Evolutionary conservation across 2,797 vertebrate species (phyloP), one percentile per base, ranked within the genome.

Genomic region (Capromys pilorides): DNA sequence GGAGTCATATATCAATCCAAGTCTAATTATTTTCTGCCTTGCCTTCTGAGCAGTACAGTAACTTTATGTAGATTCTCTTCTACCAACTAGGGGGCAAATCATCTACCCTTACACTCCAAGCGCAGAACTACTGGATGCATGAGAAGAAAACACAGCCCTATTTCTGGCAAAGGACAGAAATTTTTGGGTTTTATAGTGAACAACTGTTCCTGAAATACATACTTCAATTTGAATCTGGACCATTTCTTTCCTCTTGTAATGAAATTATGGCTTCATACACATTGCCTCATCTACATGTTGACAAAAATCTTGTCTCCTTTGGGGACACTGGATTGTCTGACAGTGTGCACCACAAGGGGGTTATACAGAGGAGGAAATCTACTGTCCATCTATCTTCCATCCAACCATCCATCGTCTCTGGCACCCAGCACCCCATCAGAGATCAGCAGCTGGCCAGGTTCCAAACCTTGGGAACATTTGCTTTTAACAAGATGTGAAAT

Each of bases 121-220:
- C 9, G 11, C 0, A 0, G 0, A 3, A 78, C 39, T 51, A 24
- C 11, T 0, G 36, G 24, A 3, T 2, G 59, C 24, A 39, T 2
- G 86, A 54, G 79, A 85, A 75, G 79, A 67, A 61, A 39, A 84
- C 18, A 5, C 12, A 3, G 64, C 59, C 26, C 61, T 8, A 0
- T 21, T 51, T 79, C 0, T 0, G 10, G 51, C 39, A 26, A 84
- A 86, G 49, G 51, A 45, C 31, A 39, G 61, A 39, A 3, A 4
- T 87, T 26, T 78, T 64, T 19, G 28, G 45, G 28, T 77, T 88
- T 64, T 77, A 28, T 21, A 19, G 21, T 6, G 59, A 82, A 39
- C n/a, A 24, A n/a, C 5, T n/a, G 14, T 31, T 94, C 85, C 77
- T 75, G 86, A 92, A 91, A 79, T n/a, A 57, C 1, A 54, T 0